These are phyloP conservation scores for Rhabdomys pumilio DNA, from an alignment of 2,797 vertebrate species.

Conservation along the genomic window DNA sequence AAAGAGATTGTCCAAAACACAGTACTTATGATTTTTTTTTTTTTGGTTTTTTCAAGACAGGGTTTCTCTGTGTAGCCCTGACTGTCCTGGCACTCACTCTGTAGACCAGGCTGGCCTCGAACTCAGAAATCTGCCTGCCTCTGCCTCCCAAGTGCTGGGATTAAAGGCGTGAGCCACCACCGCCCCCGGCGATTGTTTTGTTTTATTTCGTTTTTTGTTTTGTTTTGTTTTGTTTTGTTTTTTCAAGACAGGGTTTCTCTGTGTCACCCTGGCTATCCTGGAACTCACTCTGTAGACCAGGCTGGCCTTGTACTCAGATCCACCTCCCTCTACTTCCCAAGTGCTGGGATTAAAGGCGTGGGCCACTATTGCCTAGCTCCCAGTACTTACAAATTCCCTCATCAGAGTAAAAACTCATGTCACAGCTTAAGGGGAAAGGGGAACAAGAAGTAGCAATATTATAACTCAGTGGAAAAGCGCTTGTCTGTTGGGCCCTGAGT, in stretches of 20 bases:
- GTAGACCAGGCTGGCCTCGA: neutral
- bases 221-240: too few species aligned
- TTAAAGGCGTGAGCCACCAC: neutral
- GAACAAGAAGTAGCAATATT: too few species aligned
- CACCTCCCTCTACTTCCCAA: neutral
- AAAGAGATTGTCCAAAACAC: neutral
- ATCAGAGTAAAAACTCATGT: neutral
- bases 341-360: neutral
- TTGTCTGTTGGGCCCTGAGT: neutral
- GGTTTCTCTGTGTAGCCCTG: neutral
- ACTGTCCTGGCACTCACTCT: neutral
- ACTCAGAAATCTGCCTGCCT: neutral
- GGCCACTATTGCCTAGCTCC: neutral
- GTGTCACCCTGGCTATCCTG: neutral
- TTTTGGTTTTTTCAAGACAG: neutral
- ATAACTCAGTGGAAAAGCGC: neutral
- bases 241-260: neutral
- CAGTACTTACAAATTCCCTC: neutral
- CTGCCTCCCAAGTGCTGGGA: neutral
- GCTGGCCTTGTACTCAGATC: neutral
- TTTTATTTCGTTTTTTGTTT: too few species aligned
- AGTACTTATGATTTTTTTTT: neutral
- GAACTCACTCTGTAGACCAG: too few species aligned
- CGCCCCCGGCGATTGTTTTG: too few species aligned
- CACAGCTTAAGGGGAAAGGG: conserved; percentile 4